phyloP scores from a whole-genome alignment of 2,113 vertebrate species.

The Pampusana beccarii region DNA sequence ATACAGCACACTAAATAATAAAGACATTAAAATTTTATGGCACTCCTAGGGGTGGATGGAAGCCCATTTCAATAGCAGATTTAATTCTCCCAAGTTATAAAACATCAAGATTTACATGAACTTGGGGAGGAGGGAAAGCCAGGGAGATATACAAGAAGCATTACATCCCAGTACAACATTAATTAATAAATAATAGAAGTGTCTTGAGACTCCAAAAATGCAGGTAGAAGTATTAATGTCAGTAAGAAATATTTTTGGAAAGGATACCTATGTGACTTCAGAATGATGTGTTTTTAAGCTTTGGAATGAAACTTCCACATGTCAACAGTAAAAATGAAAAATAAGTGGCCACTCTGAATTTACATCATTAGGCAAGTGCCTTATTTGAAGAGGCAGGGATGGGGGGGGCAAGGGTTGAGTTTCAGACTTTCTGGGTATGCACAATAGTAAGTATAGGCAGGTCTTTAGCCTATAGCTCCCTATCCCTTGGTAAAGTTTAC shows the following conservation, averaged over 20 bases:
- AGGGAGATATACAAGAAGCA: neutral
- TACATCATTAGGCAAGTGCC: neutral
- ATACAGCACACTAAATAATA: conserved; percentile 56
- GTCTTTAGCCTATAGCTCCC: neutral
- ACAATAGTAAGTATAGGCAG: neutral
- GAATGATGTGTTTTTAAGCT: neutral
- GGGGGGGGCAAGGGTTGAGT: neutral
- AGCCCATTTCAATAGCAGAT: conserved; percentile 58
- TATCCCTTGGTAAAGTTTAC: neutral
- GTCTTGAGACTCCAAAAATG: conserved; percentile 12
- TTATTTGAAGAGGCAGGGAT: neutral
- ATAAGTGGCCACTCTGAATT: conserved; percentile 25
- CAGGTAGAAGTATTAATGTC: neutral
- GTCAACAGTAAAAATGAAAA: conserved; percentile 58
- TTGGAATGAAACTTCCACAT: conserved; percentile 41
- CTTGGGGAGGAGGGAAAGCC: neutral
- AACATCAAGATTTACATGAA: conserved; percentile 60
- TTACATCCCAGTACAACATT: neutral
- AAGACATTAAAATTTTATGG: conserved; percentile 64
- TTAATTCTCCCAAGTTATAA: conserved; percentile 60
- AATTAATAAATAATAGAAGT: conserved; percentile 54
- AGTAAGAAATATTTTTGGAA: conserved; percentile 45
- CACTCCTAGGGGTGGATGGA: conserved; percentile 51
- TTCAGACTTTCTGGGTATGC: neutral
- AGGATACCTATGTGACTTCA: conserved; percentile 22